Evolutionary conservation across 2,113 vertebrate genomes (phyloP).

Genomic region (Oryzias celebensis): DNA sequence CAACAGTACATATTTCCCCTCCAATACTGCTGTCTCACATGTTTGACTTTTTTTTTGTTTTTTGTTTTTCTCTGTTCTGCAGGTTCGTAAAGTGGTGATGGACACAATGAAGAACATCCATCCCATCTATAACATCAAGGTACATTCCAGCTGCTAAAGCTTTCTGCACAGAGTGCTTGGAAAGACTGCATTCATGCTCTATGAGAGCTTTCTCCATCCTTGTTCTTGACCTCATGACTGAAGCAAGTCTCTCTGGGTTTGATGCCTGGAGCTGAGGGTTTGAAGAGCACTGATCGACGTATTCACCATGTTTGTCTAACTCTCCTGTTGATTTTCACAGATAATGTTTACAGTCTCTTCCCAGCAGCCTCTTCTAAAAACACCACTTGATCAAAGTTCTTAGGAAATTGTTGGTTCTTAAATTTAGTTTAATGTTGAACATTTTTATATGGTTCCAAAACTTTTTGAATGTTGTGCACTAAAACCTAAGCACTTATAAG

Average conservation of each 20-base stretch:
- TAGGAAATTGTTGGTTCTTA: too few species aligned
- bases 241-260: slow-evolving; percentile 50
- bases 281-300: not conserved
- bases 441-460: too few species aligned
- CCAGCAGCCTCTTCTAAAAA: too few species aligned
- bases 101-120: slow-evolving; percentile 99
- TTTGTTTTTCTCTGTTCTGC: slow-evolving; percentile 27
- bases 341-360: too few species aligned
- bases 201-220: slow-evolving; percentile 71
- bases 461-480: too few species aligned
- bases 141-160: slow-evolving; percentile 40
- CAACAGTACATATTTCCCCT: too few species aligned
- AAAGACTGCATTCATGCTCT: slow-evolving; percentile 7
- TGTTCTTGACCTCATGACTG: slow-evolving; percentile 69
- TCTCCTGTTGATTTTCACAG: too few species aligned
- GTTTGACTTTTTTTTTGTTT: not conserved
- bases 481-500: too few species aligned
- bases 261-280: slow-evolving; percentile 68
- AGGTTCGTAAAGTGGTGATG: slow-evolving; percentile 96
- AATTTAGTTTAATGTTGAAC: too few species aligned
- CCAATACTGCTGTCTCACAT: not conserved
- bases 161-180: too few species aligned
- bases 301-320: too few species aligned
- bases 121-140: slow-evolving; percentile 99
- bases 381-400: too few species aligned